Conservation (phyloP, 2,888 invertebrate genomes). For the Chalcosyrphus nemorum region DNA sequence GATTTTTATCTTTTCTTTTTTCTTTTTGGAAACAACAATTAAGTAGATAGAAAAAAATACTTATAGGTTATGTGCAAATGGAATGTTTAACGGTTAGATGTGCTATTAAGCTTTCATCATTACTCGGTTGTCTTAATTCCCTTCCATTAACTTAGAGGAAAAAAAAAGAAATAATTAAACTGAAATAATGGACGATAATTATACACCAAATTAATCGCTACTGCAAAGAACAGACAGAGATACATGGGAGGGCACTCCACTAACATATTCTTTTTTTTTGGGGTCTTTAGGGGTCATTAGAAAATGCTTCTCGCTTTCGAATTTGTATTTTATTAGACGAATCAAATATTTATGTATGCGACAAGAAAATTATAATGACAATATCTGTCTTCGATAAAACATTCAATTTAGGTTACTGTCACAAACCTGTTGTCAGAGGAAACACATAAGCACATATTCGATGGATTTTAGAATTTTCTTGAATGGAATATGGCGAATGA, state of each 20-base stretch:
- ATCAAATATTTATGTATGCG: constrained; percentile 13
- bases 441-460: not conserved
- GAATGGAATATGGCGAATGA: not conserved
- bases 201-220: not conserved
- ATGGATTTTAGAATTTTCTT: not conserved
- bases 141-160: not conserved
- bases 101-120: constrained; percentile 13
- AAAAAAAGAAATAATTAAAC: constrained; percentile 3
- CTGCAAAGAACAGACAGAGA: not conserved
- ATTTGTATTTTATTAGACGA: not conserved
- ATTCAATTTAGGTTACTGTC: constrained; percentile 15
- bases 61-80: not conserved
- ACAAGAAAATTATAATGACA: not conserved
- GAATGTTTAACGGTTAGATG: constrained; percentile 50
- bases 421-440: not conserved
- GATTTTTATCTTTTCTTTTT: constrained; percentile 31
- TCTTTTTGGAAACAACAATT: not conserved
- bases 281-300: not conserved
- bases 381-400: not conserved
- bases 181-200: constrained; percentile 8
- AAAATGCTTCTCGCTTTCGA: constrained; percentile 6
- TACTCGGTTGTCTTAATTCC: not conserved
- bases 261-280: not conserved
- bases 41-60: too few species aligned
- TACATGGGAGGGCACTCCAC: not conserved